Base-by-base conservation (phyloP, 2,797 vertebrate species). In the Rhinatrema bivittatum region DNA sequence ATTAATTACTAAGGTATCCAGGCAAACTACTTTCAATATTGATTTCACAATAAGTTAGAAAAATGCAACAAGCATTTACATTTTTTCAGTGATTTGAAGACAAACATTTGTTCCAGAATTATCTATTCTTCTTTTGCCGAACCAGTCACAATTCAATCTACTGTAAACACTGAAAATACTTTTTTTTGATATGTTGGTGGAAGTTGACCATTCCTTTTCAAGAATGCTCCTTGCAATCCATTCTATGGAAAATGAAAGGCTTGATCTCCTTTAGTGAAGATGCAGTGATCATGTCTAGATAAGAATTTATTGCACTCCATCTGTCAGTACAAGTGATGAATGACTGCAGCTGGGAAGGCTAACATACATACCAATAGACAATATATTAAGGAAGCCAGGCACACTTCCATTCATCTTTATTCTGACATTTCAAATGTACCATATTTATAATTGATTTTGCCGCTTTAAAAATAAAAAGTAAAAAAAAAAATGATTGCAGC, bases 371-470 rank as follows among this genome's bases (percentile, higher is more conserved):
- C 35, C 34, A 58, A 30, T 24, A 63, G 52, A 62, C 37, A 49
- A 43, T 56, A 37, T 57, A 45, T 58, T 60, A 42, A 35, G 63
- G 18, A 57, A n/a, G 2, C 19, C 0, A 1, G 11, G 25, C 44
- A 28, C 45, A 32, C 29, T 33, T 32, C 53, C 53, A 62, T 63
- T 56, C 40, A 45, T 65, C 52, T 66, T 63, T 48, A 58, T 56
- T 65, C 56, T 60, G 70, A 50, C 60, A 68, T 75, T 70, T 72
- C 59, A 71, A 60, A 53, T 42, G 69, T 59, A 65, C 63, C 70
- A 47, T 64, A 71, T 68, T 74, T 58, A 29, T 25, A 79, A 81
- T 74, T 76, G 72, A 65, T 54, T 68, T 51, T 15, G 6, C 35
- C 29, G 43, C 20, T 48, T 42, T 44, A 3, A 53, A 57, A 53